Evolutionary conservation across 2,113 vertebrate species (phyloP).

Genomic region (Indicator indicator): DNA sequence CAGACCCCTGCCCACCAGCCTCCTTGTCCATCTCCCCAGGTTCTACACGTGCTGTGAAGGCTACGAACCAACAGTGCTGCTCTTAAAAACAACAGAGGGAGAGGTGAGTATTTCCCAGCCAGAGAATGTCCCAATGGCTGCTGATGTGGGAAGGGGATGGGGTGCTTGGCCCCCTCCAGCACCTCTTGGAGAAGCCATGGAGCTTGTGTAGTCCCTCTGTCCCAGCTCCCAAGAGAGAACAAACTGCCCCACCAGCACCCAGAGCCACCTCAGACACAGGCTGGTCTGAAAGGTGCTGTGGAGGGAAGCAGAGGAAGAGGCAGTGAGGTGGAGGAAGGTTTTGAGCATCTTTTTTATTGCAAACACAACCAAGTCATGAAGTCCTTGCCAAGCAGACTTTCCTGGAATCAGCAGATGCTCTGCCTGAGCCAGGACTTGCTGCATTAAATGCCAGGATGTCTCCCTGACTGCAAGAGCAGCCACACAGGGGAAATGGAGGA

Average conservation of each 20-base stretch:
- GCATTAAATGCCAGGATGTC: neutral
- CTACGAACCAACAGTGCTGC: slow-evolving; percentile 79
- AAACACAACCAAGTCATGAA: neutral
- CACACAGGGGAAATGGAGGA: neutral
- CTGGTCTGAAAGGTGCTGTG: neutral
- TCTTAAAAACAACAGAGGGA: slow-evolving; percentile 80
- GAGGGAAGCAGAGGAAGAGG: neutral
- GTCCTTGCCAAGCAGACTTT: neutral
- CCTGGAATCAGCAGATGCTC: neutral
- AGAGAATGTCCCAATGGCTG: neutral
- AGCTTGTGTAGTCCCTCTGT: neutral
- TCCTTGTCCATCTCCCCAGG: slow-evolving; percentile 53
- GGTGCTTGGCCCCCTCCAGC: neutral
- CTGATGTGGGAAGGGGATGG: neutral
- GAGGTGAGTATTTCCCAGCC: slow-evolving; percentile 68
- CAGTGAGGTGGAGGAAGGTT: neutral
- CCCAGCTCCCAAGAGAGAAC: neutral
- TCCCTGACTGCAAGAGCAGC: neutral
- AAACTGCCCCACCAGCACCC: neutral
- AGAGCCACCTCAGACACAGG: neutral
- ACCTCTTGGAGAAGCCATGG: neutral
- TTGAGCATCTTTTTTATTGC: neutral
- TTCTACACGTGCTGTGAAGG: slow-evolving; percentile 83
- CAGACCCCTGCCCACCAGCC: neutral
- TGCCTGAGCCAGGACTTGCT: neutral